These are phyloP conservation scores for Benitochromis conjunctus DNA, from an alignment of 2,113 vertebrate genomes.

Conservation along the genomic window DNA sequence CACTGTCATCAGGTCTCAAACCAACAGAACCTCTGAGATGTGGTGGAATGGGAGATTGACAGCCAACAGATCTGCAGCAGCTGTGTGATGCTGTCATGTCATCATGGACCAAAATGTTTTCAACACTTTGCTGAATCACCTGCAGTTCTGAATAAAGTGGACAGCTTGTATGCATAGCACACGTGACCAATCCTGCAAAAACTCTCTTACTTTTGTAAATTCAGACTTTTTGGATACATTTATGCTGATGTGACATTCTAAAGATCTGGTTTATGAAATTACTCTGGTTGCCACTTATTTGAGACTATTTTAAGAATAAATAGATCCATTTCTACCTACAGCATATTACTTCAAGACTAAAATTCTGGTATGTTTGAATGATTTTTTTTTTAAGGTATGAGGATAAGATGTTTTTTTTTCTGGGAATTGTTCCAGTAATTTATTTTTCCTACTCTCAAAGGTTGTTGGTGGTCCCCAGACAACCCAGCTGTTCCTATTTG, in stretches of 20 bases:
- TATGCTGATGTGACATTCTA: background rate
- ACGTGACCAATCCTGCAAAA: background rate
- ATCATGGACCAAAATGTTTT: background rate
- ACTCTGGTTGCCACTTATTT: background rate
- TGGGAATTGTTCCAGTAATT: background rate
- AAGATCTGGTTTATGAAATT: background rate
- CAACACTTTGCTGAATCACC: background rate
- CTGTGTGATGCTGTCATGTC: background rate
- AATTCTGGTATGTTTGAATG: background rate
- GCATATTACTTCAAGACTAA: background rate
- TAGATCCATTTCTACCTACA: background rate
- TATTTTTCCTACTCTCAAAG: background rate
- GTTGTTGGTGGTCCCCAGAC: constrained; percentile 3
- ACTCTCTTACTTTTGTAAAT: background rate
- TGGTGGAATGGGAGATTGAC: background rate
- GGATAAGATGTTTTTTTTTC: background rate
- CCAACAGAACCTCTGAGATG: background rate
- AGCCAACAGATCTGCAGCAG: background rate
- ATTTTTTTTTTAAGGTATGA: background rate
- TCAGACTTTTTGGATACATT: background rate
- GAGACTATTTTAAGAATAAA: background rate
- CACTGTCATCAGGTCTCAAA: background rate
- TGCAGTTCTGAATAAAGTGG: background rate
- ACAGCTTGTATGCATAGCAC: background rate
- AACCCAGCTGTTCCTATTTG: constrained; percentile 50